phyloP scores from a whole-genome alignment of 2,797 vertebrate species.

The Amblyopsis hoosieri region DNA sequence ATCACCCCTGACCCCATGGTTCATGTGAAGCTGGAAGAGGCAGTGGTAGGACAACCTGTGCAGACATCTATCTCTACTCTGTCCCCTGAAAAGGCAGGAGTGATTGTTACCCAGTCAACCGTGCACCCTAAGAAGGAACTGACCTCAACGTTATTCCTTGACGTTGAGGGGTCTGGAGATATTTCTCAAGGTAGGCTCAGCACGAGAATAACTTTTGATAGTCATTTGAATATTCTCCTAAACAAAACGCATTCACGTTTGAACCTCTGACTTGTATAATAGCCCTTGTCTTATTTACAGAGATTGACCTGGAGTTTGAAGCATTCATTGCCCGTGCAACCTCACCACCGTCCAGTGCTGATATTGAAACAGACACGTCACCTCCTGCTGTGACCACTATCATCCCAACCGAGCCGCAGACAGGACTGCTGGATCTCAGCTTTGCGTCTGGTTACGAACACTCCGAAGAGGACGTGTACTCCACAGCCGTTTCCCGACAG shows the following conservation, averaged over 20 bases:
- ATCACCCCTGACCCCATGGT: slow-evolving; percentile 24
- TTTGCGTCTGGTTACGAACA: slow-evolving; percentile 8
- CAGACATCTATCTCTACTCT: slow-evolving; percentile 38
- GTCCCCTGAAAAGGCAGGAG: slow-evolving; percentile 31
- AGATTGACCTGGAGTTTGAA: slow-evolving; percentile 29
- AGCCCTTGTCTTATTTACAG: slow-evolving; percentile 46
- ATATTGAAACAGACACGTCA: slow-evolving; percentile 13
- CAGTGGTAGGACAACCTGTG: slow-evolving; percentile 12
- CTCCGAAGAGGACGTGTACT: slow-evolving; percentile 31
- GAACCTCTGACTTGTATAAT: background rate
- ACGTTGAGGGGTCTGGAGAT: slow-evolving; percentile 59
- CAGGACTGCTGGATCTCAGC: slow-evolving; percentile 16
- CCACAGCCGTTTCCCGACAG: slow-evolving; percentile 39
- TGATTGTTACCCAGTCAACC: slow-evolving; percentile 33
- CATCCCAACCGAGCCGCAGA: slow-evolving; percentile 23
- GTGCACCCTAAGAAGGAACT: slow-evolving; percentile 14
- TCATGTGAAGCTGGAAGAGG: slow-evolving; percentile 35
- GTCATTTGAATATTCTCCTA: background rate
- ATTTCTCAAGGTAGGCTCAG: slow-evolving; percentile 57
- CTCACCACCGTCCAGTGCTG: slow-evolving; percentile 27
- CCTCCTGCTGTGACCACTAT: slow-evolving; percentile 14
- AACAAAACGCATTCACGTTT: background rate
- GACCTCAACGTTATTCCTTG: slow-evolving; percentile 34
- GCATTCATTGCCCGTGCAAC: slow-evolving; percentile 19
- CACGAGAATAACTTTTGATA: background rate